phyloP scores from a whole-genome alignment of 2,797 vertebrate species.

The Darevskia mixta region DNA sequence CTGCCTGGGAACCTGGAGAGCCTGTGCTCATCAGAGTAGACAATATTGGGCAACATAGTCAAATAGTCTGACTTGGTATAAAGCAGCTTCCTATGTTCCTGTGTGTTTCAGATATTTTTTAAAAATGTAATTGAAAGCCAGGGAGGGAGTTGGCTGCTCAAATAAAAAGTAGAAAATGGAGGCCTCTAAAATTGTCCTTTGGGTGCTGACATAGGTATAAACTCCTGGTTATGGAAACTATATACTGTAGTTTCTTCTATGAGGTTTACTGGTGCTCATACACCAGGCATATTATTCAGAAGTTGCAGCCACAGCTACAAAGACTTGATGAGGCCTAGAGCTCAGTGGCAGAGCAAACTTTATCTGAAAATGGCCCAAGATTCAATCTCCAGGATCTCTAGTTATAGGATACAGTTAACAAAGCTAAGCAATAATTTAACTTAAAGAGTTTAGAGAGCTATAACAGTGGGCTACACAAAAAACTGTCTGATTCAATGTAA shows the following conservation, averaged over 20 bases:
- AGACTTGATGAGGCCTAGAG: not conserved
- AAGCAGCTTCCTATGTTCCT: not conserved
- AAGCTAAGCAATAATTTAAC: not conserved
- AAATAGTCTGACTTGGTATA: not conserved
- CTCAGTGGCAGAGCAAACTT: not conserved
- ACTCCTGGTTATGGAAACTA: not conserved
- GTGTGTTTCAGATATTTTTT: not conserved
- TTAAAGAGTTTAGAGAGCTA: not conserved
- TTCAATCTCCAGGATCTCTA: not conserved
- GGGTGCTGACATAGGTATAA: not conserved
- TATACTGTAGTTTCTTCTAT: not conserved
- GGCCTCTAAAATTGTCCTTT: not conserved
- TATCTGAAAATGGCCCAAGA: not conserved
- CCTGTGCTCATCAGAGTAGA: no score
- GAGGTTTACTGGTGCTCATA: not conserved
- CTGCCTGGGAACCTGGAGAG: not conserved
- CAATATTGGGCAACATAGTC: no score
- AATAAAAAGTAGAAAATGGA: not conserved
- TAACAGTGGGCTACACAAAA: not conserved
- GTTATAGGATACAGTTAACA: not conserved
- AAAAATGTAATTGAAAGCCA: not conserved
- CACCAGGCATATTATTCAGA: not conserved
- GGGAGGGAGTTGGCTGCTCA: not conserved
- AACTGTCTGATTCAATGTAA: not conserved
- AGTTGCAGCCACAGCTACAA: not conserved